Conservation (phyloP, 2,888 invertebrate genomes). For the Leucophora obtusa region DNA sequence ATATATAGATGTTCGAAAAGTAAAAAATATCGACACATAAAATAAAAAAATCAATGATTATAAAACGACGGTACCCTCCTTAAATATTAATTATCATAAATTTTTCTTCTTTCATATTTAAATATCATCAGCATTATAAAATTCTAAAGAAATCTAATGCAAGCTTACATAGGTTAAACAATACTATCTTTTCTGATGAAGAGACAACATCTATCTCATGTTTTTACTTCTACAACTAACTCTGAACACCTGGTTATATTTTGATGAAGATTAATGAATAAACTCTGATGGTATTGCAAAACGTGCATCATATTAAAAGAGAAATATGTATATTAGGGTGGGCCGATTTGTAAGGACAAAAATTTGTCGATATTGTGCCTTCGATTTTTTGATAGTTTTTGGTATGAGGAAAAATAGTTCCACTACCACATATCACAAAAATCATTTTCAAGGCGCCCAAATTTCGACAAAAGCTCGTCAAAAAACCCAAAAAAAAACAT, state of each 20-base stretch:
- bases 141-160: not conserved
- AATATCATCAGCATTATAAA: not conserved
- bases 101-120: not conserved
- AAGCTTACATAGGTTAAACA: not conserved
- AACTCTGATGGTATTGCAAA: conserved; percentile 32
- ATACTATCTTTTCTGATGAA: not conserved
- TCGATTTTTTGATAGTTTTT: too few relatives aligned
- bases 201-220: conserved; percentile 10
- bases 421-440: too few relatives aligned
- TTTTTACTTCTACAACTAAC: conserved; percentile 15
- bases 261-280: conserved; percentile 62
- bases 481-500: too few relatives aligned
- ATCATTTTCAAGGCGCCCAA: too few relatives aligned
- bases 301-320: conserved; percentile 13
- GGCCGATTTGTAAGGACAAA: too few relatives aligned
- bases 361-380: too few relatives aligned
- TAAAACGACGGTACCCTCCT: not conserved
- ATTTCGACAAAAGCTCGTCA: too few relatives aligned
- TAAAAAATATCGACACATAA: too few relatives aligned
- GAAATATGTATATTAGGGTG: not conserved
- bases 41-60: too few relatives aligned
- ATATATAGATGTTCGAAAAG: too few relatives aligned
- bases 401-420: too few relatives aligned
- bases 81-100: not conserved
- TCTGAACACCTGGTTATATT: conserved; percentile 55